These are phyloP conservation scores for Regulus satrapa DNA, from an alignment of 2,113 vertebrate species.

Conservation along the genomic window DNA sequence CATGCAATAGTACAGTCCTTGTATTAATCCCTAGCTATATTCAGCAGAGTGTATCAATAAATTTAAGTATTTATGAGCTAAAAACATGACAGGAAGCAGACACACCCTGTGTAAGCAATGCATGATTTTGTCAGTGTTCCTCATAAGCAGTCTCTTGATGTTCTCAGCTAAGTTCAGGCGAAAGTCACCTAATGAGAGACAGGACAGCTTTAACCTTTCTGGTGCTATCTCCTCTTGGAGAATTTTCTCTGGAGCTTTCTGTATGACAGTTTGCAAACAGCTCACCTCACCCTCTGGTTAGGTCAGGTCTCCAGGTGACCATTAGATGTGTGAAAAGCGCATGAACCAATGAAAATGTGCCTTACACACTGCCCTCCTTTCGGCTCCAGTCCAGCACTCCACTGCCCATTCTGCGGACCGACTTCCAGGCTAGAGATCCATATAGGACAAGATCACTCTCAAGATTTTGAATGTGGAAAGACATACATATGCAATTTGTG, in stretches of 20 bases:
- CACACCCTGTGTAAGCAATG: background rate
- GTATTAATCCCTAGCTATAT: background rate
- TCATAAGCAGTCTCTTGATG: background rate
- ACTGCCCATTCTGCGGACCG: background rate
- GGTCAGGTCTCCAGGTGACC: background rate
- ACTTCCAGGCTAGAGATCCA: background rate
- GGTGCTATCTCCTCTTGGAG: background rate
- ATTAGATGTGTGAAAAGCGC: background rate
- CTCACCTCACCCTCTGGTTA: background rate
- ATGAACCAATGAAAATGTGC: background rate
- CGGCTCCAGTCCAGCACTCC: background rate
- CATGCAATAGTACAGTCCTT: background rate
- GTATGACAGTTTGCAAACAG: background rate
- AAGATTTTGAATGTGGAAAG: background rate
- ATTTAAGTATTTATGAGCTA: conserved; percentile 5
- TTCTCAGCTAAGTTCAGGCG: background rate
- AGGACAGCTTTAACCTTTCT: background rate
- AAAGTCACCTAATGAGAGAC: background rate
- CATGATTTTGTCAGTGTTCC: background rate
- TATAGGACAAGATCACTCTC: background rate
- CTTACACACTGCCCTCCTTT: background rate
- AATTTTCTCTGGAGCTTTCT: background rate
- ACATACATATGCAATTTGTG: background rate
- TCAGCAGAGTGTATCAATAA: background rate
- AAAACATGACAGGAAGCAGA: conserved; percentile 9